phyloP scores from a whole-genome alignment of 1,140 invertebrate genomes.

The Drosophila carrolli region DNA sequence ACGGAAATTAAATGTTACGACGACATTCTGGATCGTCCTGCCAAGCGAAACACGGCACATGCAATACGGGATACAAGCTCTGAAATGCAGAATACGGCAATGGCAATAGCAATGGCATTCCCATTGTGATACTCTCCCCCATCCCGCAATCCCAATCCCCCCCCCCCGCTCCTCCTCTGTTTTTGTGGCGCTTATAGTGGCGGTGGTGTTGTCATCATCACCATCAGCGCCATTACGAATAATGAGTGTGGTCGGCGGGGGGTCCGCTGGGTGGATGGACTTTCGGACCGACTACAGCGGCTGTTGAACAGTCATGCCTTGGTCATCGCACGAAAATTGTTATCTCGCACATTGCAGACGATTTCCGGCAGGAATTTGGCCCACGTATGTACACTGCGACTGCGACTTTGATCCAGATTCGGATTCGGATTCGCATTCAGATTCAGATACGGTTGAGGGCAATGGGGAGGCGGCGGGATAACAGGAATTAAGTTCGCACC shows the following conservation, averaged over 20 bases:
- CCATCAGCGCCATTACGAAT: constrained; percentile 80
- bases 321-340: constrained; percentile 78
- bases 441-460: constrained; percentile 2
- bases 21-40: constrained; percentile 65
- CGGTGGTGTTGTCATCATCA: constrained; percentile 71
- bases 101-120: constrained; percentile 30
- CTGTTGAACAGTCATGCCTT: constrained; percentile 31
- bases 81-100: constrained; percentile 62
- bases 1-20: constrained; percentile 81
- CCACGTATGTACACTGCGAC: constrained; percentile 21
- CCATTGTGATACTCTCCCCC: background rate
- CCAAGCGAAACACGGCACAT: constrained; percentile 42
- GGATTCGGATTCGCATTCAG: constrained; percentile 6
- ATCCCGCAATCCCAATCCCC: constrained; percentile 19
- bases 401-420: constrained; percentile 9
- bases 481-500: constrained; percentile 70
- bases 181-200: constrained; percentile 39
- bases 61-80: constrained; percentile 47
- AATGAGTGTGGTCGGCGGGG: constrained; percentile 66
- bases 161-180: constrained; percentile 29
- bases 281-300: background rate
- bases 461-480: background rate
- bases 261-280: constrained; percentile 1
- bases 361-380: constrained; percentile 72
- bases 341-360: constrained; percentile 80